Evolutionary conservation across 2,888 invertebrate species (phyloP), one percentile per base, ranked within the genome.

Genomic region (Dolichopus griseipennis): DNA sequence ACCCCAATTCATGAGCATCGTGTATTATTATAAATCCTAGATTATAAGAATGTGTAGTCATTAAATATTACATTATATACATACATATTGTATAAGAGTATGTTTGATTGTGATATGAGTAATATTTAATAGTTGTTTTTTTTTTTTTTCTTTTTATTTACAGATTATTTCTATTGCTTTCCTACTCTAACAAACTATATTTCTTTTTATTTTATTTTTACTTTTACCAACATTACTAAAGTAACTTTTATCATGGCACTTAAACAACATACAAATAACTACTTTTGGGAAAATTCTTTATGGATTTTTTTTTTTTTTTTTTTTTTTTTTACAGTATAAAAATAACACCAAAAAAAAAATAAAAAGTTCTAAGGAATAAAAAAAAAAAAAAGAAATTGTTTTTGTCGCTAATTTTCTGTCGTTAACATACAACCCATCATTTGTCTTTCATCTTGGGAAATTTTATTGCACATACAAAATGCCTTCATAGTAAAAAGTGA

Each of bases 371-470:
- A 27, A 27, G 27, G 27, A 5, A 27, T 27, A 27, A 27, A 27
- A 27, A 27, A 27, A 2, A 27, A 27, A 27, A 27, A 27, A 27
- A 27, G 3, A 27, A 27, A 27, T 27, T 2, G 27, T 27, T 41
- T 41, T 41, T 41, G 12, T 12, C 15, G 41, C 41, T 41, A 12
- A 12, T 41, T 15, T 6, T 52, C n/a, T 52, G 52, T 52, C 52
- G 15, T 52, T 52, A 52, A 52, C 52, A 52, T 52, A 52, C 52
- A 52, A 52, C 18, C n/a, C 52, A 52, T 52, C 52, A 52, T 52
- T 52, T 52, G 52, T 52, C 52, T 52, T 52, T 52, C 52, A 52
- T 52, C 52, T 6, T 52, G 52, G 52, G 18, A 52, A 52, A 52
- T 52, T 52, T 52, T 52, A 52, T 52, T 52, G 52, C 52, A 52